Conservation (phyloP, 2,113 vertebrate genomes). For the Ptychochromis oligacanthus region DNA sequence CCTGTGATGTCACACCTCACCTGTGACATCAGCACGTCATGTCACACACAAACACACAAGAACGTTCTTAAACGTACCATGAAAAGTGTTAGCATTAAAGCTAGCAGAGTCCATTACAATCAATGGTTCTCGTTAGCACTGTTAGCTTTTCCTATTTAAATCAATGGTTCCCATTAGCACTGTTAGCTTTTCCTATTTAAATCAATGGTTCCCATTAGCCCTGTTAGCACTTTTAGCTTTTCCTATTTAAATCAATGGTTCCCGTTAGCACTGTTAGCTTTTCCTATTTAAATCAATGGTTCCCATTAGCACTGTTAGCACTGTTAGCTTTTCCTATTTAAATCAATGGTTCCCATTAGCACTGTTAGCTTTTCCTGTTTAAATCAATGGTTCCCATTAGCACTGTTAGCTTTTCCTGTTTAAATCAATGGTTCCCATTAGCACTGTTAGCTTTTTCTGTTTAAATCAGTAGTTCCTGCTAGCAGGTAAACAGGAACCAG, state of each 20-base stretch:
- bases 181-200: too few species aligned
- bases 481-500: neutral
- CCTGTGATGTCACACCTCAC: neutral
- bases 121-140: too few species aligned
- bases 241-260: neutral
- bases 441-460: neutral
- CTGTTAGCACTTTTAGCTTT: neutral
- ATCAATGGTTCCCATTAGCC: neutral
- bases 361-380: neutral
- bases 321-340: neutral
- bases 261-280: too few species aligned
- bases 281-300: neutral
- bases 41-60: neutral
- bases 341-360: too few species aligned
- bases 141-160: too few species aligned
- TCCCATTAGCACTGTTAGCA: neutral
- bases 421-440: accelerated
- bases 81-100: too few species aligned
- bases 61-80: accelerated
- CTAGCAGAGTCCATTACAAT: too few species aligned
- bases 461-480: neutral
- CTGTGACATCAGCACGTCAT: neutral
- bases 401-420: neutral
- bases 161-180: too few species aligned
- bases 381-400: neutral